Conservation (phyloP, 2,797 vertebrate species). For the Mormyrops boulengeri region DNA sequence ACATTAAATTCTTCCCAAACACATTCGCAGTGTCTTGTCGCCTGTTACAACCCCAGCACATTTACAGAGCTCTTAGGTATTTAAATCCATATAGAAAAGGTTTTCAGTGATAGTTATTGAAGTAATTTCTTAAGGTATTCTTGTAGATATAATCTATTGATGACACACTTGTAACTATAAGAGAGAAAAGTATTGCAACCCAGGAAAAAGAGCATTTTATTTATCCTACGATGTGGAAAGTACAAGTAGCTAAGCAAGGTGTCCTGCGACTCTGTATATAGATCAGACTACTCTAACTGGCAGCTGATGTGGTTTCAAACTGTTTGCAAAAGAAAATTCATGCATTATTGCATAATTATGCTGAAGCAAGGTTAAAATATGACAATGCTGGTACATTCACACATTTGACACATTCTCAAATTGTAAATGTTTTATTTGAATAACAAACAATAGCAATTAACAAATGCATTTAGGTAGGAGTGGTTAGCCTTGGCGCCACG, state of each 20-base stretch:
- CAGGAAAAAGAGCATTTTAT: background rate
- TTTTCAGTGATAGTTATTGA: background rate
- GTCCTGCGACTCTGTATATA: background rate
- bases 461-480: background rate
- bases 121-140: background rate
- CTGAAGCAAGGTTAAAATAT: background rate
- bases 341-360: background rate
- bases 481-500: background rate
- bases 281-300: background rate
- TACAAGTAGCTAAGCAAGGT: background rate
- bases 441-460: background rate
- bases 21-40: background rate
- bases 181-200: background rate
- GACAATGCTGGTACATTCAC: background rate
- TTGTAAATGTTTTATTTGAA: background rate
- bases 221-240: background rate
- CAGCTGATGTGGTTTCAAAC: background rate
- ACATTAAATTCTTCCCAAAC: background rate
- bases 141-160: background rate
- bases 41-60: background rate
- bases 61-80: background rate
- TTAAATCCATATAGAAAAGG: background rate
- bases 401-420: background rate
- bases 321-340: background rate
- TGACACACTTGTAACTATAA: background rate